Evolutionary conservation across 1,140 invertebrate species (phyloP), one percentile per base, ranked within the genome.

Genomic region (Antheraea pernyi): DNA sequence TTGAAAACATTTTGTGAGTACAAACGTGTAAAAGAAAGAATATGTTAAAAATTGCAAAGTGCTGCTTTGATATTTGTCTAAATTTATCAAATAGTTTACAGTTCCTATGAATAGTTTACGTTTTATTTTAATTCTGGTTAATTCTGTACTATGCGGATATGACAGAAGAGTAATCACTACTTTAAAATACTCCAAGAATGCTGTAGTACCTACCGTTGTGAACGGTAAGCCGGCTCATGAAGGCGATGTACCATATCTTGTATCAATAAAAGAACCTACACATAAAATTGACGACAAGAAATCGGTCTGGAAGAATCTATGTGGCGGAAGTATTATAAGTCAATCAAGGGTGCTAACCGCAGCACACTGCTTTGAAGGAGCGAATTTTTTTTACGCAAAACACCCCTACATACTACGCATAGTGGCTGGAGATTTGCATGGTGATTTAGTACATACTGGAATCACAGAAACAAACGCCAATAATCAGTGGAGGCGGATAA

Each of bases 301-400:
- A 10, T 63, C 65, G 0, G 37, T 81, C 18, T 88, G 84, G 83
- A 77, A 63, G 16, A 88, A 82, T 60, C 62, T 86, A 1, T 88
- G 86, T 19, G 86, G 86, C 0, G 83, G 86, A 6, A 88, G 83
- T 64, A 86, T 88, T 16, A 88, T 88, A 18, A 58, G 70, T 16
- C 59, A 69, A 39, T 11, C 6, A 0, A 84, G 71, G 11, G 79
- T 88, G 0, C 39, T 88, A 4, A 84, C 85, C 48, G 86, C 86
- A 0, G 86, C 86, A 0, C 86, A 88, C 62, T 88, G 86, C 58
- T 88, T 88, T 30, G 86, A 88, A 76, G 71, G 68, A 3, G 69
- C 78, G n/a, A 60, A 84, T 59, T 88, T 79, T 62, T 77, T 68
- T 22, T 87, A 82, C 46, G 58, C 65, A 0, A 72, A 67, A 37